These are phyloP conservation scores for Ophion obscuratus DNA, from an alignment of 2,888 invertebrate species.

Conservation along the genomic window DNA sequence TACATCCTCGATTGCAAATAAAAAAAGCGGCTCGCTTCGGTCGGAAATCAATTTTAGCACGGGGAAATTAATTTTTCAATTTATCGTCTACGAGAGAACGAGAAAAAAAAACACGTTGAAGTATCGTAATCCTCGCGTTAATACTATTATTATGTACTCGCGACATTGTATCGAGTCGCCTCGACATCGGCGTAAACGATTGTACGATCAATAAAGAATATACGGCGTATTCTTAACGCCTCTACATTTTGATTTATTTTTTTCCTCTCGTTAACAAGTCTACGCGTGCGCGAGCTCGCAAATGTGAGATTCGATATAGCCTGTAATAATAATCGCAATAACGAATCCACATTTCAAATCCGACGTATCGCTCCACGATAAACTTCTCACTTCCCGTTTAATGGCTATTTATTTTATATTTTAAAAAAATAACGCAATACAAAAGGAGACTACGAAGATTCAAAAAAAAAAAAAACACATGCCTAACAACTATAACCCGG, in stretches of 20 bases:
- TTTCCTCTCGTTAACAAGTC: slow-evolving; percentile 6
- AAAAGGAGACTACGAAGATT: slow-evolving; percentile 54
- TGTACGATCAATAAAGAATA: slow-evolving; percentile 38
- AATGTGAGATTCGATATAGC: slow-evolving; percentile 20
- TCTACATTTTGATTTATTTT: slow-evolving; percentile 18
- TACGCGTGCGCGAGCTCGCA: slow-evolving; percentile 30
- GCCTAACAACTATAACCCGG: slow-evolving; percentile 36
- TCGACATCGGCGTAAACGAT: slow-evolving; percentile 1
- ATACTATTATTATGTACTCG: not conserved
- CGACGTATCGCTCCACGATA: slow-evolving; percentile 37
- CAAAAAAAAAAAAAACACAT: slow-evolving; percentile 24
- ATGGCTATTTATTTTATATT: slow-evolving; percentile 55
- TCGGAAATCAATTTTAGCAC: slow-evolving; percentile 4
- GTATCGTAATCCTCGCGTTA: not conserved
- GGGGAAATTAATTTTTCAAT: no score
- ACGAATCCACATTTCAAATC: slow-evolving; percentile 16
- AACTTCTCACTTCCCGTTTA: slow-evolving; percentile 16
- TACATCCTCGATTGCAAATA: not conserved
- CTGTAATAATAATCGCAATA: slow-evolving; percentile 20
- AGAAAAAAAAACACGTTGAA: not conserved
- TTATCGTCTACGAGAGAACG: not conserved
- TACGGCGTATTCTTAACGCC: slow-evolving; percentile 29
- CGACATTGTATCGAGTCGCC: not conserved
- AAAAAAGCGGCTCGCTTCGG: not conserved
- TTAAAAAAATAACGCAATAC: slow-evolving; percentile 65